Evolutionary conservation across 1,140 invertebrate genomes (phyloP).

Genomic region (Lamellibrachia luymesi): DNA sequence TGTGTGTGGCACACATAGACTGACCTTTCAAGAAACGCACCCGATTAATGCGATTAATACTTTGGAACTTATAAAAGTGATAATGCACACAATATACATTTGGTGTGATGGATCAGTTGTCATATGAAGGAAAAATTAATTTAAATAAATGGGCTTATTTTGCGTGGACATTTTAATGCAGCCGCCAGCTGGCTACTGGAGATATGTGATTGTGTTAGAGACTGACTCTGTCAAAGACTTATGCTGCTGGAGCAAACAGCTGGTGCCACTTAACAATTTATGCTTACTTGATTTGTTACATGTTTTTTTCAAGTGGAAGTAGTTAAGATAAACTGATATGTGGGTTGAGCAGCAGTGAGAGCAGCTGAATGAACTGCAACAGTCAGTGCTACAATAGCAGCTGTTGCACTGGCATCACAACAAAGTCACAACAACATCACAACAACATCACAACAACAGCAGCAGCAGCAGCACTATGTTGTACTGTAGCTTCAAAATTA

Average conservation of each 20-base stretch:
- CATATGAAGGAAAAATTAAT: not conserved
- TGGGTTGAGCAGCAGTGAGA: not conserved
- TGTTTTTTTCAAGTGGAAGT: not conserved
- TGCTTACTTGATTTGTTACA: not conserved
- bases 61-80: not conserved
- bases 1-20: not conserved
- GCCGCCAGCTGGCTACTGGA: not conserved
- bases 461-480: too few species aligned
- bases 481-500: too few species aligned
- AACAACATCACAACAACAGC: too few species aligned
- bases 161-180: not conserved
- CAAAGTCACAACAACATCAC: too few species aligned
- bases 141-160: not conserved
- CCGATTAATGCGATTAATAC: not conserved
- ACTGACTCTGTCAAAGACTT: not conserved
- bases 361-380: not conserved
- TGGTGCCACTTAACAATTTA: not conserved
- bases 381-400: not conserved
- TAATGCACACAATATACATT: not conserved
- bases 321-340: not conserved
- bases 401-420: not conserved
- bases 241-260: not conserved
- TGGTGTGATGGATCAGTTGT: not conserved
- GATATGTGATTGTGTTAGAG: not conserved
- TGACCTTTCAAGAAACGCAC: not conserved